Conservation (phyloP, 2,113 vertebrate species). For the Phaethon lepturus region DNA sequence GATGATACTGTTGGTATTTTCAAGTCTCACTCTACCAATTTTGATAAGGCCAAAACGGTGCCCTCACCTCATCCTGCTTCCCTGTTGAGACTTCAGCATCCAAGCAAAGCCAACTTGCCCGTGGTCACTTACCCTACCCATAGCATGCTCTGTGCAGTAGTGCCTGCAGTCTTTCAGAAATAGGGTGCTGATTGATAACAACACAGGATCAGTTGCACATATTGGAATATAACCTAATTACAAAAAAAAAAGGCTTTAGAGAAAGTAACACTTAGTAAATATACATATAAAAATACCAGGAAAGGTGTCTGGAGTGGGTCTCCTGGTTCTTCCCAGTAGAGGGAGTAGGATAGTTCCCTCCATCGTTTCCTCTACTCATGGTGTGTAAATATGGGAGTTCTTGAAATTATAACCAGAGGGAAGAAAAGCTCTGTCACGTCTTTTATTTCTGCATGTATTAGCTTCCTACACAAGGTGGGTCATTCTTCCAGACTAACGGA, state of each 20-base stretch:
- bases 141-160: not conserved
- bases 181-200: not conserved
- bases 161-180: not conserved
- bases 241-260: not conserved
- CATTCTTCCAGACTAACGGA: not conserved
- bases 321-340: slow-evolving; percentile 10
- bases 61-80: not conserved
- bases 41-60: not conserved
- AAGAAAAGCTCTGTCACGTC: not conserved
- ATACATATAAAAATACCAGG: not conserved
- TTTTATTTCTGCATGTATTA: not conserved
- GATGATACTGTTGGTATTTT: not conserved
- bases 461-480: not conserved
- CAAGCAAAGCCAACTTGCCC: not conserved
- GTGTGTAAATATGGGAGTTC: not conserved
- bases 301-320: not conserved
- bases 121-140: not conserved
- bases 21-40: not conserved
- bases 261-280: not conserved
- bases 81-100: not conserved
- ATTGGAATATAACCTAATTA: not conserved
- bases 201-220: not conserved
- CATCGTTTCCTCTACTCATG: not conserved
- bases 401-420: not conserved
- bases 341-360: slow-evolving; percentile 28